Conservation (phyloP, 2,888 invertebrate species). For the Margaritifera margaritifera region DNA sequence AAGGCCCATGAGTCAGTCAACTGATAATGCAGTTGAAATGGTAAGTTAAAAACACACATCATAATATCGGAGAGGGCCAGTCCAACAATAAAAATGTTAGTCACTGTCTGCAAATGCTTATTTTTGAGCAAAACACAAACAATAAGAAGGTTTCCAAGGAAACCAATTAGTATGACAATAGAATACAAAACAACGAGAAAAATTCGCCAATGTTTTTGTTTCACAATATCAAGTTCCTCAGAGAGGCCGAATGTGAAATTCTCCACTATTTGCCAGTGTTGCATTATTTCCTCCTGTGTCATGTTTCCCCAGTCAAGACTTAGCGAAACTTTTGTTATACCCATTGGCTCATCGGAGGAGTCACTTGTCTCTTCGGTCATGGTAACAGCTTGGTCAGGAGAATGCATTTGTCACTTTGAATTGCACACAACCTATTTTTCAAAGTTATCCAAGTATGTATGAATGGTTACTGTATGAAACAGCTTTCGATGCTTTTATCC, state of each 20-base stretch:
- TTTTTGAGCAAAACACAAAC: slow-evolving; percentile 62
- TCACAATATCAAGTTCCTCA: slow-evolving; percentile 59
- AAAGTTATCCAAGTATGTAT: too few relatives aligned
- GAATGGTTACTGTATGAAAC: too few relatives aligned
- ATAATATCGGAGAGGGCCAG: slow-evolving; percentile 68
- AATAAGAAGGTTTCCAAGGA: slow-evolving; percentile 65
- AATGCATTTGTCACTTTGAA: too few relatives aligned
- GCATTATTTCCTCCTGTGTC: slow-evolving; percentile 77
- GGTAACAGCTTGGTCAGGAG: slow-evolving; percentile 4
- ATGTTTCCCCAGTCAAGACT: slow-evolving; percentile 49
- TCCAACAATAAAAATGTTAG: slow-evolving; percentile 69
- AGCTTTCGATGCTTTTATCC: too few relatives aligned
- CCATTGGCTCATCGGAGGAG: slow-evolving; percentile 10
- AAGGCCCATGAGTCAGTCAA: slow-evolving; percentile 69
- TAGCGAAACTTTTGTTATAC: slow-evolving; percentile 19
- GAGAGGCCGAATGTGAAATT: slow-evolving; percentile 49
- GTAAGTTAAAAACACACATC: slow-evolving; percentile 68
- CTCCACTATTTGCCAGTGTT: slow-evolving; percentile 40
- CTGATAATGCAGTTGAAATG: slow-evolving; percentile 70
- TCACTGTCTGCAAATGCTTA: slow-evolving; percentile 64
- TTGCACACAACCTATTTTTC: too few relatives aligned
- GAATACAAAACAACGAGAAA: slow-evolving; percentile 64
- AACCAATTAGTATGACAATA: slow-evolving; percentile 64
- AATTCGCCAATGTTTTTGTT: slow-evolving; percentile 57
- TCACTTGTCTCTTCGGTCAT: slow-evolving; percentile 28